phyloP scores from a whole-genome alignment of 2,797 vertebrate genomes.

The Danio albolineatus region DNA sequence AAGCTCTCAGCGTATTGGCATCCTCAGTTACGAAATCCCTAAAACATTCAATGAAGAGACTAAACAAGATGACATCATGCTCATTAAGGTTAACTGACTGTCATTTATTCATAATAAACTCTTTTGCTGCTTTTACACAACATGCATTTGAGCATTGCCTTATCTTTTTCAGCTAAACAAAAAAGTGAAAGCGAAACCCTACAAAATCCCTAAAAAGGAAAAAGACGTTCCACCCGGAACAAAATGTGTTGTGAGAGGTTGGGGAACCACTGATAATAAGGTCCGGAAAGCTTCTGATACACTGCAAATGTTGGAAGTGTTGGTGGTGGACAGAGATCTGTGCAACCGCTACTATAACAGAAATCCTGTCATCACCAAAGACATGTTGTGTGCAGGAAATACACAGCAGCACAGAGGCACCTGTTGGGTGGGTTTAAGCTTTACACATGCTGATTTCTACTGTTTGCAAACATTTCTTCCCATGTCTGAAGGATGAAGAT shows the following conservation, averaged over 20 bases:
- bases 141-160: not conserved
- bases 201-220: slow-evolving; percentile 48
- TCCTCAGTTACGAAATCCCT: slow-evolving; percentile 14
- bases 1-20: slow-evolving; percentile 23
- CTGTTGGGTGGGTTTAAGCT: slow-evolving; percentile 53
- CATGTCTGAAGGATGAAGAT: not conserved
- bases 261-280: slow-evolving; percentile 44
- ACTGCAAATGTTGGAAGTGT: slow-evolving; percentile 59
- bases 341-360: slow-evolving; percentile 57
- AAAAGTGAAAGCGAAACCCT: slow-evolving; percentile 38
- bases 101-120: not conserved
- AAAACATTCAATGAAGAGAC: not conserved
- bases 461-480: not conserved
- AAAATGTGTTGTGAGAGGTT: slow-evolving; percentile 63
- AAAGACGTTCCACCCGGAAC: slow-evolving; percentile 53
- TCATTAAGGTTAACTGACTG: slow-evolving; percentile 57
- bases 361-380: slow-evolving; percentile 52
- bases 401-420: slow-evolving; percentile 48
- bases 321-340: slow-evolving; percentile 46
- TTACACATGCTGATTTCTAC: not conserved
- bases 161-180: slow-evolving; percentile 49
- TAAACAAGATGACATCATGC: slow-evolving; percentile 63
- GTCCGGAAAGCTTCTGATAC: not conserved
- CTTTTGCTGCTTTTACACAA: not conserved
- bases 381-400: slow-evolving; percentile 67